phyloP scores from a whole-genome alignment of 2,888 invertebrate species.

The Macrophya annulata region DNA sequence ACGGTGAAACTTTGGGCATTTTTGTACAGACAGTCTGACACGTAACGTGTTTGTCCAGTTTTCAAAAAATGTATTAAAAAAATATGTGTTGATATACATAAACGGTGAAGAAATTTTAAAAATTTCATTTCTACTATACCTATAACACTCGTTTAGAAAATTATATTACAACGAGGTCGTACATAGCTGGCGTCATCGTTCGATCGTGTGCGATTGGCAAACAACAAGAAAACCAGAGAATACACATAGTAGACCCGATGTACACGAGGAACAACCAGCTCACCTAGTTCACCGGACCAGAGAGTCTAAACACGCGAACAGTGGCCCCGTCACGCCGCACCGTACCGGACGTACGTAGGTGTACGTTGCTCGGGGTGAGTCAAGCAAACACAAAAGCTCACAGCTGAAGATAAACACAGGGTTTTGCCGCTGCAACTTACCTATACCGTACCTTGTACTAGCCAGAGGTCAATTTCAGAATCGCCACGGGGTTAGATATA shows the following conservation, averaged over 20 bases:
- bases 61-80: neutral
- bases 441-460: constrained; percentile 55
- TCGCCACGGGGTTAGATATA: neutral
- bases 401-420: constrained; percentile 72
- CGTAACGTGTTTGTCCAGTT: neutral
- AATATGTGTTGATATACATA: neutral
- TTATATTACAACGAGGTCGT: neutral
- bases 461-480: constrained; percentile 31
- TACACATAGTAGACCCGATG: neutral
- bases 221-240: constrained; percentile 26
- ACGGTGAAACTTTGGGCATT: neutral
- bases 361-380: constrained; percentile 35
- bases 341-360: constrained; percentile 13
- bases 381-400: constrained; percentile 73
- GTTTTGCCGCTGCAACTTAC: constrained; percentile 68
- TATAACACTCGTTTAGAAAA: neutral
- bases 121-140: neutral
- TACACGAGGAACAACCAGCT: constrained; percentile 17
- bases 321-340: neutral
- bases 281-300: constrained; percentile 43
- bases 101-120: neutral
- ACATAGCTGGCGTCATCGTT: neutral
- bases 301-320: constrained; percentile 47
- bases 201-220: constrained; percentile 1
- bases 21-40: neutral